Evolutionary conservation across 2,888 invertebrate species (phyloP), one percentile per base, ranked within the genome.

Genomic region (Philopedon plagiatum): DNA sequence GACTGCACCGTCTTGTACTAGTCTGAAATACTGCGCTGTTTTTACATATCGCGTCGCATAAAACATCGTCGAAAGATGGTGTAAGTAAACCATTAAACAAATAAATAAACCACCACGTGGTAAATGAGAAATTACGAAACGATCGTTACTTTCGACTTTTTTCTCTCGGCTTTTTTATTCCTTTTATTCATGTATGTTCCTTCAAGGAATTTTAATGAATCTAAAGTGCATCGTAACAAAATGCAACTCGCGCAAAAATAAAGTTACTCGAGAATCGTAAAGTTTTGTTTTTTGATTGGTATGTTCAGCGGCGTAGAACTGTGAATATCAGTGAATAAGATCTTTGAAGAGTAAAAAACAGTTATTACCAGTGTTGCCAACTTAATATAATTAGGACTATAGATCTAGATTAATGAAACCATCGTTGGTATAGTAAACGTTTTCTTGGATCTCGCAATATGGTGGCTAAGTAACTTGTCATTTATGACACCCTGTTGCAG

Each of bases 181-280:
- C 18, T 61, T 75, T 76, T 75, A 74, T 72, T 73, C 69, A 21
- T 71, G 75, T 76, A 71, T 76, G 76, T 76, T 76, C 66, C 76
- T 73, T 68, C 60, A 26, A 70, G 76, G 79, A 79, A 79, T 78
- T 78, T 79, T 78, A 79, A 79, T 79, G 77, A 78, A 75, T 71
- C 67, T 68, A 75, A 76, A 75, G 75, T 71, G 76, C 76, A 75
- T 72, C 72, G 74, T 69, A 75, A 74, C 58, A 49, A 67, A 67
- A 67, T 39, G 74, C 68, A 67, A 72, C 73, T 75, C 62, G 74
- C 67, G 58, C 69, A 66, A 64, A 74, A 73, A 76, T 75, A 75
- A 75, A 77, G 73, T 74, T 75, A 69, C 73, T 64, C 49, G 63
- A 58, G 69, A 61, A 73, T 71, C 71, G 74, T 68, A 73, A 71